Conservation (phyloP, 2,888 invertebrate species). For the Cataglyphis cursor region DNA sequence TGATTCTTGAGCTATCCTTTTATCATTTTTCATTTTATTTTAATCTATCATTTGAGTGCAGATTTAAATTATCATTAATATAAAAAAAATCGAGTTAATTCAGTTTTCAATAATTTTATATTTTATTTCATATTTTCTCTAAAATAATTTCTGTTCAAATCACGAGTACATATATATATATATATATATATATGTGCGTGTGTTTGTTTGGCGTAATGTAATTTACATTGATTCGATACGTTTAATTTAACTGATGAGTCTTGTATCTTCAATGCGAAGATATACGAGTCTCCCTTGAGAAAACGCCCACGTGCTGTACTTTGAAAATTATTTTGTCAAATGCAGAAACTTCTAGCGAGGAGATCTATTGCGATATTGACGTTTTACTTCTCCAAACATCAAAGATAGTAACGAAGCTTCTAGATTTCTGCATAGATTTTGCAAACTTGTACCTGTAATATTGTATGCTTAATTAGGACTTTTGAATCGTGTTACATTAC, state of each 20-base stretch:
- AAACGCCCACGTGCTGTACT: conserved; percentile 29
- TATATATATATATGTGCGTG: too few relatives aligned
- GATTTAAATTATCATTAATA: conserved; percentile 22
- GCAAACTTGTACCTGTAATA: conserved; percentile 46
- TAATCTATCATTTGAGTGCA: conserved; percentile 9
- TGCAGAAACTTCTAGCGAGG: conserved; percentile 18
- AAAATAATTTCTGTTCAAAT: conserved; percentile 18
- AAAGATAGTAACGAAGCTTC: conserved; percentile 40
- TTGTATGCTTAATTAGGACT: conserved; percentile 52
- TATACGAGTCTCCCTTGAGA: conserved; percentile 22
- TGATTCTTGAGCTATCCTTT: conserved; percentile 18
- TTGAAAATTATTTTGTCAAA: conserved; percentile 53
- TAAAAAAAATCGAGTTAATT: conserved; percentile 1
- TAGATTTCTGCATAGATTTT: conserved; percentile 34
- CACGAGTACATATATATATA: neutral
- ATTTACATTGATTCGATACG: conserved; percentile 43
- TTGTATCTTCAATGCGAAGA: conserved; percentile 24
- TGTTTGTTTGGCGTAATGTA: neutral
- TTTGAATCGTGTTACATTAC: conserved; percentile 43
- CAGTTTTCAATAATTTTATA: conserved; percentile 1
- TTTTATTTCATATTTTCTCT: neutral
- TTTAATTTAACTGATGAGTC: conserved; percentile 52
- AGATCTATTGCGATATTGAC: conserved; percentile 52
- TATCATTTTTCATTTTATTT: conserved; percentile 10
- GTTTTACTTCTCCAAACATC: conserved; percentile 45